Conservation (phyloP, 2,888 invertebrate genomes). For the Masnerella sp. region DNA sequence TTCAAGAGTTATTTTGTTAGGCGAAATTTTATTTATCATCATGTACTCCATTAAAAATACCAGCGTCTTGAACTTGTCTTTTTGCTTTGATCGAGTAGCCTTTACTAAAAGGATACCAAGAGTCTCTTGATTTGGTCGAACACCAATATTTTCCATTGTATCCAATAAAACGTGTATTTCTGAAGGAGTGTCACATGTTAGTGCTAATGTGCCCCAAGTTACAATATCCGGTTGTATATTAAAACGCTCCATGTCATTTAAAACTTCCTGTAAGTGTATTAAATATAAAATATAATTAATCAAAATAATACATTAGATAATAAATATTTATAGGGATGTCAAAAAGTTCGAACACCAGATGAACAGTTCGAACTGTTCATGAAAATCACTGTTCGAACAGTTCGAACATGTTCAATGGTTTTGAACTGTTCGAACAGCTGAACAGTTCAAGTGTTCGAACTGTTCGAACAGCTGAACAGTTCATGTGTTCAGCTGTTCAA, state of each 20-base stretch:
- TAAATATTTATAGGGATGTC: too few relatives aligned
- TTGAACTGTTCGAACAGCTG: too few relatives aligned
- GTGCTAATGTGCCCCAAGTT: constrained; percentile 91
- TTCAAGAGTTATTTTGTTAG: constrained; percentile 80
- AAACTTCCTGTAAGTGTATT: constrained; percentile 77
- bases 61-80: constrained; percentile 83
- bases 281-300: too few relatives aligned
- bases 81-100: constrained; percentile 80
- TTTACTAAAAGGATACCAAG: constrained; percentile 84
- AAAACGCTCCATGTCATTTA: constrained; percentile 77
- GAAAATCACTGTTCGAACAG: too few relatives aligned
- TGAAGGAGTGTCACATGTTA: constrained; percentile 84
- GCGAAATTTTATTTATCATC: constrained; percentile 81
- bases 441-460: too few relatives aligned
- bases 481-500: too few relatives aligned
- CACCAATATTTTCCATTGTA: constrained; percentile 84
- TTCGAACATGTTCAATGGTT: too few relatives aligned
- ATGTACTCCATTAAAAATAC: constrained; percentile 84
- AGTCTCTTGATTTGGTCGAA: constrained; percentile 85
- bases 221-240: constrained; percentile 84
- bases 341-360: too few relatives aligned
- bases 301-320: too few relatives aligned
- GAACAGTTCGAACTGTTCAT: too few relatives aligned
- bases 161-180: constrained; percentile 83
- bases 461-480: too few relatives aligned